Evolutionary conservation across 2,888 invertebrate genomes (phyloP), one percentile per base, ranked within the genome.

Genomic region (Drosophila neonasuta): DNA sequence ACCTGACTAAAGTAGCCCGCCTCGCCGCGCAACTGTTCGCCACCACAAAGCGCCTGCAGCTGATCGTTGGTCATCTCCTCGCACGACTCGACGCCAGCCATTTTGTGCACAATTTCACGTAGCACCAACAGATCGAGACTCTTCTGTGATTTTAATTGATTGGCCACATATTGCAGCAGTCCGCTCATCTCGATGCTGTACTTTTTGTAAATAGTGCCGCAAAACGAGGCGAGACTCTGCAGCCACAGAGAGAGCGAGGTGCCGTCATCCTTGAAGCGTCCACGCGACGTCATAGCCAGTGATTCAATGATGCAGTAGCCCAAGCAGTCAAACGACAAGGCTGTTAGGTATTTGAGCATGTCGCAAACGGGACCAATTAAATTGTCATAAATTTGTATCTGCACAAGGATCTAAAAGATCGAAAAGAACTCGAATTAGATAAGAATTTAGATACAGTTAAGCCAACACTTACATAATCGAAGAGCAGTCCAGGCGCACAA

Each of bases 1-100:
- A 98, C 97, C 93, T 98, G 98, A 89, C 97, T 96, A 90, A 99
- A 99, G 90, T 98, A 98, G 9, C 99, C 99, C 55, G 98, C 99
- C 94, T 99, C 99, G 84, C 97, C 96, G 88, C 97, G 95, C 3
- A 99, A 92, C 51, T 98, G 91, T 91, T 99, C 99, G 0, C 99
- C 99, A 8, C 99, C 99, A 58, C 97, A 95, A 95, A 99, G 96
- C 0, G 99, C 99, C 88, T 97, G 97, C 58, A 99, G 91, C 89
- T 99, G 99, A 87, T 99, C 99, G 20, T 95, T 93, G 0, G 99
- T 99, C 93, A 99, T 95, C 91, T 98, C 98, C 90, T 98, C 98
- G 0, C 96, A 96, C 0, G 98, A 96, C 91, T 99, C 99, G 59
- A 99, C 97, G 6, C 99, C 99, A 0, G 98, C 97, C 99, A 99